These are phyloP conservation scores for Semnopithecus entellus DNA, from an alignment of 2,113 vertebrate species.

Conservation along the genomic window DNA sequence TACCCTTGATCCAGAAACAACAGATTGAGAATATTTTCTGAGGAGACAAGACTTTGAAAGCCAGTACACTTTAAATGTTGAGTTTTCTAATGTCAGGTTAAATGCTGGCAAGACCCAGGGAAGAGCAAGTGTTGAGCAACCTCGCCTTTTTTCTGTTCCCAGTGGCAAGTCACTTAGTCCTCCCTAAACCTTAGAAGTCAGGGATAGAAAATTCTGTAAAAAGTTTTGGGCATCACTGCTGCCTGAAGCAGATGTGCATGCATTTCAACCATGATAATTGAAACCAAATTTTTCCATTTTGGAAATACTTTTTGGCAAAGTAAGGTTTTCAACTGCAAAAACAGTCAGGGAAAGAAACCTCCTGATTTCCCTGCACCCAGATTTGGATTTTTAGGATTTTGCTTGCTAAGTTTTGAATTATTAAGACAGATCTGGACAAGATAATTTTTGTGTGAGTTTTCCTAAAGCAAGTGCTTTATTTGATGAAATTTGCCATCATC, in stretches of 20 bases:
- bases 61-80: background rate
- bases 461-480: conserved; percentile 49
- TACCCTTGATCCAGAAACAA: background rate
- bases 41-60: background rate
- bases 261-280: conserved; percentile 4
- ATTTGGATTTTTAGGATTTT: conserved; percentile 51
- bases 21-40: background rate
- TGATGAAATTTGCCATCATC: conserved; percentile 50
- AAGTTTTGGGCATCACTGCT: background rate
- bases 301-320: conserved; percentile 27
- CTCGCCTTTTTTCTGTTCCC: background rate
- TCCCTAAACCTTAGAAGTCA: background rate
- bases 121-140: background rate
- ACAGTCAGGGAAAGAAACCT: background rate
- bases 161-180: background rate
- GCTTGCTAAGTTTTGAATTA: conserved; percentile 43
- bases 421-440: background rate
- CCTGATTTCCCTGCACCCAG: background rate
- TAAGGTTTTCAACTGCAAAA: conserved; percentile 38
- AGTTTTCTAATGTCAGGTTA: background rate
- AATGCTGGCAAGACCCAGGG: background rate
- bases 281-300: conserved; percentile 56
- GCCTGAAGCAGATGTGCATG: background rate
- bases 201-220: background rate
- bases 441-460: conserved; percentile 1